A percentile compares a stretch with the other conserved stretches of the same genome.
phyloP scores from a whole-genome alignment of 64 coral and sea anemone species.

The Montipora foliosa region DNA sequence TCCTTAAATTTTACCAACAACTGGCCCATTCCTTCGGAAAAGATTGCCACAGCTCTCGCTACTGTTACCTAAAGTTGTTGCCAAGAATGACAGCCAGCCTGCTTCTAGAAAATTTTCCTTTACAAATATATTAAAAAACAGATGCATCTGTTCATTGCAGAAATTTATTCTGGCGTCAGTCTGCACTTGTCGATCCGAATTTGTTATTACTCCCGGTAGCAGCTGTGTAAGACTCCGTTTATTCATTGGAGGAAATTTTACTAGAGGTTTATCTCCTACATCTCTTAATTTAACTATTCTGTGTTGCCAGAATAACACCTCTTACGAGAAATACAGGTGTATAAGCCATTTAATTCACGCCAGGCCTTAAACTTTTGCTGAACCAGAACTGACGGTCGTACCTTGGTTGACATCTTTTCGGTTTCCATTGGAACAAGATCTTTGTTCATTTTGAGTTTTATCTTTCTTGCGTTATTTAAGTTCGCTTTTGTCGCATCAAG shows the following conservation, averaged over 20 bases:
- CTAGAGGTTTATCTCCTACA: constrained; percentile 9
- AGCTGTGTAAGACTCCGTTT: background rate
- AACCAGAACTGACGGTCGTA: no score
- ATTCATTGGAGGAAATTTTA: constrained; percentile 42
- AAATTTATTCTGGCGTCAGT: constrained; percentile 23
- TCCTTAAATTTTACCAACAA: constrained; percentile 42
- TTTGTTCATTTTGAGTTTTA: no score
- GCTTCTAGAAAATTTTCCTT: background rate
- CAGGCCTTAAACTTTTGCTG: no score
- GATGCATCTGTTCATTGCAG: constrained; percentile 13
- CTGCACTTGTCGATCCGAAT: background rate
- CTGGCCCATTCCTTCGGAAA: constrained; percentile 23
- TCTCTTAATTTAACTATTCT: background rate
- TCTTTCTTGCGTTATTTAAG: no score
- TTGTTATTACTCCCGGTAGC: constrained; percentile 5
- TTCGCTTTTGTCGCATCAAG: no score
- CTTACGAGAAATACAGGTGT: no score
- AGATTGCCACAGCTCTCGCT: background rate
- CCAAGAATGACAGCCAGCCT: background rate
- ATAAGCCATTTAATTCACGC: no score
- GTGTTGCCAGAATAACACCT: background rate
- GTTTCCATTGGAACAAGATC: background rate
- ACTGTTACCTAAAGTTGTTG: background rate
- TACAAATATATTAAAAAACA: background rate
- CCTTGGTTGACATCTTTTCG: background rate